Percentiles rank a stretch among this genome's conserved stretches.
Evolutionary conservation across 2,113 vertebrate species (phyloP).

Genomic region (Aix galericulata): DNA sequence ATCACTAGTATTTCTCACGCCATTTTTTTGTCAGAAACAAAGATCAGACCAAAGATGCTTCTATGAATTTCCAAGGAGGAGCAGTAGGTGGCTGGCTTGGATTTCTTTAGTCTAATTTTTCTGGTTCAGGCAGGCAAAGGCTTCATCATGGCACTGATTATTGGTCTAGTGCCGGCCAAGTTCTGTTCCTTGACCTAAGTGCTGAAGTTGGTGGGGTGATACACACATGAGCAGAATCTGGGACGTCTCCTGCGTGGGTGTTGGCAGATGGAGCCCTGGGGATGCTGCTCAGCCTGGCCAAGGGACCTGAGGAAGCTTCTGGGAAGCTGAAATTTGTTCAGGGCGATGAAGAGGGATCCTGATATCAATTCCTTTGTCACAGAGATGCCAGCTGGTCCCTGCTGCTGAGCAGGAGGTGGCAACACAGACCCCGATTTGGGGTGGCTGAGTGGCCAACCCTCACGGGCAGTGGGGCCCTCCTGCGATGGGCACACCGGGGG

Average conservation of each 20-base stretch:
- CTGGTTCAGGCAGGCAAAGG: neutral
- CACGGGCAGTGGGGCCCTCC: neutral
- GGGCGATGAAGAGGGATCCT: neutral
- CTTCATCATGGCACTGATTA: neutral
- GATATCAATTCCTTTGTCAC: neutral
- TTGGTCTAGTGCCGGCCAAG: neutral
- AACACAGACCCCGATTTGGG: neutral
- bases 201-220: neutral
- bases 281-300: too few relatives aligned
- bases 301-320: neutral
- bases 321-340: neutral
- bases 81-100: conserved; percentile 73
- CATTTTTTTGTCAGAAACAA: neutral
- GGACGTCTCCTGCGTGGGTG: neutral
- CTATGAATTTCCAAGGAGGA: conserved; percentile 63
- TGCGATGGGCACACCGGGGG: neutral
- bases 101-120: conserved; percentile 40
- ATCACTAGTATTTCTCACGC: neutral
- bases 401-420: neutral
- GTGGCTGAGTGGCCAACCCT: too few relatives aligned
- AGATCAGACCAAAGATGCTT: neutral
- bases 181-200: neutral
- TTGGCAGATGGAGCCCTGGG: neutral
- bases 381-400: neutral
- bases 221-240: neutral